Conservation (phyloP, 1,140 invertebrate species). For the Ridgeia piscesae region DNA sequence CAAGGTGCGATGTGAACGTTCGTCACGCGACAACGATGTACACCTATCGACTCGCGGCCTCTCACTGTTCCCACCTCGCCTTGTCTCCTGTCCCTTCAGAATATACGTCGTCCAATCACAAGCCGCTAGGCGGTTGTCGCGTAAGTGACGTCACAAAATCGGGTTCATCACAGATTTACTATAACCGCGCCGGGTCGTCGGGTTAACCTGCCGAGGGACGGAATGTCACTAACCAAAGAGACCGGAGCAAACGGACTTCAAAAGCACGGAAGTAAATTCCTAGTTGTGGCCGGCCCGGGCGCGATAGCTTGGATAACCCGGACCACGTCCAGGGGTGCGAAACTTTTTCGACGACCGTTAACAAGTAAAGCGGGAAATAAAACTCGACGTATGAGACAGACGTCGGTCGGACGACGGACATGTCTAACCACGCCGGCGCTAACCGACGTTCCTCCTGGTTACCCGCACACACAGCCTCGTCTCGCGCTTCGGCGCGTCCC, state of each 20-base stretch:
- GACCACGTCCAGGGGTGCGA: not conserved
- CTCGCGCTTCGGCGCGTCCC: too few species aligned
- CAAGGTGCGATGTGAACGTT: not conserved
- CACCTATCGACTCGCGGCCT: not conserved
- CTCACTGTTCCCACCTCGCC: not conserved
- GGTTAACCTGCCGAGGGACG: not conserved
- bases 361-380: conserved; percentile 1
- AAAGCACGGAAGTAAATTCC: not conserved
- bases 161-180: not conserved
- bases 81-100: not conserved
- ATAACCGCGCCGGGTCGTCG: not conserved
- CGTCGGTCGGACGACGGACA: not conserved
- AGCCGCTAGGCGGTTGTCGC: not conserved
- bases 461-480: not conserved
- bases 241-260: not conserved
- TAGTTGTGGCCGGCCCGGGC: not conserved
- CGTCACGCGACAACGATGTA: not conserved
- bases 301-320: not conserved
- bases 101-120: not conserved
- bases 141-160: not conserved
- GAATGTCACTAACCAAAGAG: not conserved
- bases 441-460: not conserved
- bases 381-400: not conserved
- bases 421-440: not conserved
- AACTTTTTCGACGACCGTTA: not conserved